Evolutionary conservation across 2,113 vertebrate genomes (phyloP).

Genomic region (Aspiorhynchus laticeps): DNA sequence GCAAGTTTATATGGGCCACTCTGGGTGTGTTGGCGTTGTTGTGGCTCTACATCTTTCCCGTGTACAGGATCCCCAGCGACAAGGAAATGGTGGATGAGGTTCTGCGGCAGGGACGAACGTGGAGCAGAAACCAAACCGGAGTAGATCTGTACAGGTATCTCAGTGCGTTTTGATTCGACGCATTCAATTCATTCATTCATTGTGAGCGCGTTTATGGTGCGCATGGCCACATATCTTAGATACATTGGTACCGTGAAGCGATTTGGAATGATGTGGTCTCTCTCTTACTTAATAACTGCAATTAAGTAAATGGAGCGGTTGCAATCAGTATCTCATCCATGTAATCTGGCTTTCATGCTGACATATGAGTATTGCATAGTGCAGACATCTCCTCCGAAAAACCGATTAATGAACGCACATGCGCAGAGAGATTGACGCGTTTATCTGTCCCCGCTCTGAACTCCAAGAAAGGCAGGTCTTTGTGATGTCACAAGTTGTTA

Average conservation of each 20-base stretch:
- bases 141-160: constrained; percentile 83
- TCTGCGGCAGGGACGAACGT: constrained; percentile 82
- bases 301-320: neutral
- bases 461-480: neutral
- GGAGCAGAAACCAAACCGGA: constrained; percentile 86
- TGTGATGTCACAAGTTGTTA: neutral
- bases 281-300: neutral
- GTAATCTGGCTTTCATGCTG: neutral
- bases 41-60: constrained; percentile 92
- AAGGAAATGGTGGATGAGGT: constrained; percentile 90
- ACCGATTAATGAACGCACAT: neutral
- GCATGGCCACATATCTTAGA: neutral
- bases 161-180: neutral
- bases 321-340: neutral
- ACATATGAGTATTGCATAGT: neutral
- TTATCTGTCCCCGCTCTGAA: neutral
- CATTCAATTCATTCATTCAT: neutral
- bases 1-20: constrained; percentile 86
- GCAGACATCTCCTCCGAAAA: neutral
- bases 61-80: constrained; percentile 85
- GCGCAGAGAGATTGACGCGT: neutral
- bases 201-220: neutral
- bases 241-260: neutral
- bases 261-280: neutral
- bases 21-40: constrained; percentile 87